These are phyloP conservation scores for Blastobasis lacticolella DNA, from an alignment of 2,888 invertebrate genomes.

Conservation along the genomic window DNA sequence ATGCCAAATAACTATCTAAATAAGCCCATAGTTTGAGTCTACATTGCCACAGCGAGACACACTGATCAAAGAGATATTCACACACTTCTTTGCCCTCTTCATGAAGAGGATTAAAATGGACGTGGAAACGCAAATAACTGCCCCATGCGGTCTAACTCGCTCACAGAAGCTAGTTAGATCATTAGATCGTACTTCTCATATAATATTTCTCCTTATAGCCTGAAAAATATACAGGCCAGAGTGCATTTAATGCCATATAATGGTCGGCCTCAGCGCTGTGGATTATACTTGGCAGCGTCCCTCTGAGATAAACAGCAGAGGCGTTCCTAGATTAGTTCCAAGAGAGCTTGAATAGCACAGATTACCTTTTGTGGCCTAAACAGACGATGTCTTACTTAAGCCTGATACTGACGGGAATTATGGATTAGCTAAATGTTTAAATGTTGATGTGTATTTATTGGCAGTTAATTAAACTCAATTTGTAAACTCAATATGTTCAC, in stretches of 20 bases:
- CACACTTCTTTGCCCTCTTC: background rate
- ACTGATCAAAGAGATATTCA: too few relatives aligned
- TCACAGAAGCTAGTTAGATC: background rate
- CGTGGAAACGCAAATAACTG: background rate
- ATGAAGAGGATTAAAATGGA: background rate
- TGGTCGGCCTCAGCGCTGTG: conserved; percentile 35
- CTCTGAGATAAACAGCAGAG: conserved; percentile 62
- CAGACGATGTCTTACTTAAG: too few relatives aligned
- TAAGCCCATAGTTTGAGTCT: too few relatives aligned
- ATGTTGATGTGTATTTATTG: conserved; percentile 12
- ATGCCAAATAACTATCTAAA: too few relatives aligned
- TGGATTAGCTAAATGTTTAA: background rate
- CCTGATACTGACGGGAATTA: too few relatives aligned
- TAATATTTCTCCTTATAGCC: background rate
- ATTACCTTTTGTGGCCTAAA: conserved; percentile 35
- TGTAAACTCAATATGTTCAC: conserved; percentile 19
- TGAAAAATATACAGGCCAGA: conserved; percentile 12
- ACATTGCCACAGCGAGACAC: too few relatives aligned
- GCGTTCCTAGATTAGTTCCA: conserved; percentile 59
- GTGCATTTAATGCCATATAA: conserved; percentile 47
- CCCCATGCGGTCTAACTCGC: background rate
- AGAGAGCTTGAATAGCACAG: conserved; percentile 46
- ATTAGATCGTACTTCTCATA: background rate
- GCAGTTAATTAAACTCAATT: conserved; percentile 44
- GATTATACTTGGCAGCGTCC: conserved; percentile 57